Base-by-base conservation (phyloP, 2,888 invertebrate species). In the Blomia tropicalis region DNA sequence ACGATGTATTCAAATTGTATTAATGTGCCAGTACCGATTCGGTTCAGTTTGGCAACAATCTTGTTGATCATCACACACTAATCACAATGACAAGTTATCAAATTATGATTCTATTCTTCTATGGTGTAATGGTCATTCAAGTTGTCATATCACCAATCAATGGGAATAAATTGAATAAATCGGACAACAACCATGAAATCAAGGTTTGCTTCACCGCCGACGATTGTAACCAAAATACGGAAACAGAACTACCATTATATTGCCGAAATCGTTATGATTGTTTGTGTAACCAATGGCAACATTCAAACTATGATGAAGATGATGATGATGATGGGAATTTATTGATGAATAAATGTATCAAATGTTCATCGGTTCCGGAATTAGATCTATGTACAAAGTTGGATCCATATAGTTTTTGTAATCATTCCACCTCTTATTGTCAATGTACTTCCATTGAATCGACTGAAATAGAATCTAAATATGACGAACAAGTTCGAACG, bases 391-490 rank as follows among this genome's bases (percentile, higher is more conserved):
- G 56, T 36, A 29, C 29, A n/a, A 30, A 31, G 11, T 30, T 19
- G 19, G 56, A 56, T 36, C 56, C 56, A 25, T 56, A 29, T 25
- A 56, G 56, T 36, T 23, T 27, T 14, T 56, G 56, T 36, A 56
- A 56, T 25, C 29, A 36, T 19, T 19, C 32, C 14, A 22, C 25
- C 19, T 14, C n/a, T 36, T 30, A 22, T 2, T 56, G 56, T 25
- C 30, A 56, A 36, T 56, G 56, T 25, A 27, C 17, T 14, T 56
- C 29, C 2, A 2, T 22, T 14, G 2, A 23, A 1, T 19, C 29
- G 29, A n/a, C n/a, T n/a, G n/a, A n/a, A n/a, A n/a, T n/a, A n/a
- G n/a, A n/a, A n/a, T n/a, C 19, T 19, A 41, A 41, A 41, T n/a
- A n/a, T 19, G 19, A 4, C 41, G 41, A 41, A 41, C 14, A 41